Evolutionary conservation across 2,113 vertebrate species (phyloP), one percentile per base, ranked within the genome.

Genomic region (Epinephelus fuscoguttatus): DNA sequence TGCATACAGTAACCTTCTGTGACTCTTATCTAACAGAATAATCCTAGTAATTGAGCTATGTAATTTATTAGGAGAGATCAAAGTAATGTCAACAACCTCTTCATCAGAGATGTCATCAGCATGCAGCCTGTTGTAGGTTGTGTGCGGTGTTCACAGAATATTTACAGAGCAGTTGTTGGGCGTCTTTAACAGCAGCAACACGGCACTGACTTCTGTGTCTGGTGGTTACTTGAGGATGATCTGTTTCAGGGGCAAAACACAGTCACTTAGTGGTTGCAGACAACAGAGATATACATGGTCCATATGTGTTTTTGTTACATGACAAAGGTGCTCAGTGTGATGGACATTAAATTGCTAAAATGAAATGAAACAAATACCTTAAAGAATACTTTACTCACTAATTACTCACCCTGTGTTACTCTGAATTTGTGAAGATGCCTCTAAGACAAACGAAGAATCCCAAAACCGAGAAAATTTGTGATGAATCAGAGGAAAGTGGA

Each of bases 141-240:
- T 95, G 96, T 95, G 95, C 95, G 95, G 94, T 94, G 94, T 95
- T 96, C 92, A 96, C 88, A 92, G 96, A 95, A 94, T 98, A 98
- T 97, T 96, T 98, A 97, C 97, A 98, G 90, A 96, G 95, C 89
- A 94, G 96, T 93, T 97, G 96, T 94, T 95, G 94, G 90, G 96
- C 93, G 84, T 94, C 95, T 95, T 96, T 95, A 94, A 96, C 94
- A 89, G 96, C 96, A 92, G 96, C 96, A 92, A 96, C 95, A 84
- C 95, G 94, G 93, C 96, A 97, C 95, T 95, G 96, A 75, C 94
- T 93, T 92, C 95, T 95, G 3, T 90, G 95, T 90, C 95, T 95
- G 96, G 86, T 80, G 76, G 93, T 96, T 97, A 98, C 96, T 98
- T 98, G 96, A 98, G 97, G 95, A 98, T 97, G 95, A 98, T 98